Evolutionary conservation across 2,888 invertebrate genomes (phyloP).

Genomic region (Apocheima hispidaria): DNA sequence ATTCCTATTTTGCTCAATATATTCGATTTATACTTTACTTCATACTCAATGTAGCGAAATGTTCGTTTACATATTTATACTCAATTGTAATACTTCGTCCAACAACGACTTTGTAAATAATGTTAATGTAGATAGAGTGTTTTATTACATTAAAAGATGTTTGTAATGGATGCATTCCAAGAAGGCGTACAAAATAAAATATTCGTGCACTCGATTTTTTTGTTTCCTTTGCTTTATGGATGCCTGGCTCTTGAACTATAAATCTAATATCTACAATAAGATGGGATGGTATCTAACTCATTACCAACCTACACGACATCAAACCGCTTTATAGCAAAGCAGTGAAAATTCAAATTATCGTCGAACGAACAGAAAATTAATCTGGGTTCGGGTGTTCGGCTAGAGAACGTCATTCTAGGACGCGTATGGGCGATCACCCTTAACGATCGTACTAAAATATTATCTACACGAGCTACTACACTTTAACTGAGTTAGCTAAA

Average conservation of each 20-base stretch:
- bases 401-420: too few species aligned
- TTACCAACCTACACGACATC: too few species aligned
- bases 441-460: too few species aligned
- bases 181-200: constrained; percentile 82
- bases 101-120: constrained; percentile 62
- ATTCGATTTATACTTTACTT: constrained; percentile 46
- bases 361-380: too few species aligned
- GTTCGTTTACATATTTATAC: constrained; percentile 68
- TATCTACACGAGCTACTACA: too few species aligned
- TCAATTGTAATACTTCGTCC: constrained; percentile 65
- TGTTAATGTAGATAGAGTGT: constrained; percentile 63
- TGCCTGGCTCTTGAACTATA: constrained; percentile 15
- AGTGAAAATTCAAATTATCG: too few species aligned
- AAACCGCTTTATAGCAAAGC: too few species aligned
- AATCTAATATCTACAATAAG: not conserved
- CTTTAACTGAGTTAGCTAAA: too few species aligned
- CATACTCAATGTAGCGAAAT: constrained; percentile 71
- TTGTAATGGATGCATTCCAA: constrained; percentile 74
- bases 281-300: too few species aligned
- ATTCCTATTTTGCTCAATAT: constrained; percentile 63
- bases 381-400: too few species aligned
- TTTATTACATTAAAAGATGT: constrained; percentile 66
- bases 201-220: constrained; percentile 76
- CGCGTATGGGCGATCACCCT: too few species aligned
- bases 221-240: constrained; percentile 50